Percentiles rank a stretch among this genome's conserved stretches.
These are phyloP conservation scores for Desoria tigrina DNA, from an alignment of 2,888 invertebrate species.

Conservation along the genomic window DNA sequence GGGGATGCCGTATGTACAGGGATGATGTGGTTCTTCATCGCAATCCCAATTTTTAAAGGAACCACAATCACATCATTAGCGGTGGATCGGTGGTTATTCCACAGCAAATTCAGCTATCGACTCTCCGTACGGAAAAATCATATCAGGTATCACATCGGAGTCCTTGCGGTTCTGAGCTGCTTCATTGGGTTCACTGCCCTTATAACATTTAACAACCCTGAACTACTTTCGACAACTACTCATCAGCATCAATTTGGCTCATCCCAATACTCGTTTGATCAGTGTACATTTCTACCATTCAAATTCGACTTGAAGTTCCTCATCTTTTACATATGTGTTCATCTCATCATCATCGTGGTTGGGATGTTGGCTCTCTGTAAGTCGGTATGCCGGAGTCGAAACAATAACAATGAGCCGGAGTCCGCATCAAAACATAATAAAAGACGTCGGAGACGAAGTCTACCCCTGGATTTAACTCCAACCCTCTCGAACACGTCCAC, in stretches of 20 bases:
- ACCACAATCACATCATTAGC: constrained; percentile 44
- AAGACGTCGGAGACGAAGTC: constrained; percentile 23
- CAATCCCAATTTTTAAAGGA: constrained; percentile 46
- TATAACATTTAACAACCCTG: constrained; percentile 44
- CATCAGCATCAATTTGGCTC: background rate
- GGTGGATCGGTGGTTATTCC: constrained; percentile 44
- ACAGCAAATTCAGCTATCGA: constrained; percentile 43
- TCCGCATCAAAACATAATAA: constrained; percentile 13
- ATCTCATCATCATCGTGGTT: constrained; percentile 41
- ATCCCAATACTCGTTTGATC: constrained; percentile 44
- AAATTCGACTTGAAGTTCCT: constrained; percentile 48
- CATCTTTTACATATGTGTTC: constrained; percentile 45
- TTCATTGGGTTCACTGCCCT: constrained; percentile 46
- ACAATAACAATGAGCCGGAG: background rate
- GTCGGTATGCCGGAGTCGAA: constrained; percentile 28
- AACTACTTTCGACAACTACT: constrained; percentile 38
- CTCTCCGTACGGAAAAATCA: constrained; percentile 44
- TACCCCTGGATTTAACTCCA: constrained; percentile 43
- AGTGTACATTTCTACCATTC: constrained; percentile 47
- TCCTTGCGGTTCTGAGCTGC: constrained; percentile 42
- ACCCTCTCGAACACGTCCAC: constrained; percentile 45
- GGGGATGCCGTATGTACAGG: constrained; percentile 48
- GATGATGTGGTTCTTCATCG: constrained; percentile 46
- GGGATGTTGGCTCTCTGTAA: constrained; percentile 43
- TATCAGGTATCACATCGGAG: constrained; percentile 41